Evolutionary conservation across 2,797 vertebrate species (phyloP).

Genomic region (Parauchenoglanis punctatus): DNA sequence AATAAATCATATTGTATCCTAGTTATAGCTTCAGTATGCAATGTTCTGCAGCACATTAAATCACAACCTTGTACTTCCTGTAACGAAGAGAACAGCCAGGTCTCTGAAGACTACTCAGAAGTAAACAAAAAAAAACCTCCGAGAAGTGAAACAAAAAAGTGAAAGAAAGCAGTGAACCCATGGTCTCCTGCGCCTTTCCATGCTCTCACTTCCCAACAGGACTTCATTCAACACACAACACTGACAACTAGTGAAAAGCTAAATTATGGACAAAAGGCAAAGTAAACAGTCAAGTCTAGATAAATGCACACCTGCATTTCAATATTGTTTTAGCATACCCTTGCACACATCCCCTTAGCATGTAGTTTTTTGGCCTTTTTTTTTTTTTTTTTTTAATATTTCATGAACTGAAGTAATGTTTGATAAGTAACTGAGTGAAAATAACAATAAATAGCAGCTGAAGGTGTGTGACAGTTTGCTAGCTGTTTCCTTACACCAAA

Average conservation of each 20-base stretch:
- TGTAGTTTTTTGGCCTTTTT: neutral
- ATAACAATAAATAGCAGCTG: neutral
- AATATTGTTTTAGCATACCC: neutral
- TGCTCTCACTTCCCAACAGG: neutral
- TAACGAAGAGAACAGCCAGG: neutral
- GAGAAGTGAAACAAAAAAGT: neutral
- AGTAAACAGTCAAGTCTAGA: neutral
- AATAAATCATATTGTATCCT: too few relatives aligned
- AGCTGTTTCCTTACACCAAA: neutral
- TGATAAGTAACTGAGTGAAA: neutral
- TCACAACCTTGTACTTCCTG: neutral
- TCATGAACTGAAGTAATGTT: neutral
- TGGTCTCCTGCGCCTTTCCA: neutral
- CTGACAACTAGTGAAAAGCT: neutral
- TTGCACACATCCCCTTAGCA: neutral
- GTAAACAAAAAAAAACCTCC: too few relatives aligned
- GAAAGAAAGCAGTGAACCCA: neutral
- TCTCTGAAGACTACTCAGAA: neutral
- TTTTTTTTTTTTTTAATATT: neutral
- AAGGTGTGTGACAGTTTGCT: neutral
- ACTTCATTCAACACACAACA: neutral
- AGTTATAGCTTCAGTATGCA: neutral
- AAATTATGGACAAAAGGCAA: neutral
- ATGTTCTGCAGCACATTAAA: neutral
- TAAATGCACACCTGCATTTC: conserved; percentile 16